A percentile compares a stretch with the other conserved stretches of the same genome.
Conservation (phyloP, 2,888 invertebrate genomes). For the Xanthorhoe designata region DNA sequence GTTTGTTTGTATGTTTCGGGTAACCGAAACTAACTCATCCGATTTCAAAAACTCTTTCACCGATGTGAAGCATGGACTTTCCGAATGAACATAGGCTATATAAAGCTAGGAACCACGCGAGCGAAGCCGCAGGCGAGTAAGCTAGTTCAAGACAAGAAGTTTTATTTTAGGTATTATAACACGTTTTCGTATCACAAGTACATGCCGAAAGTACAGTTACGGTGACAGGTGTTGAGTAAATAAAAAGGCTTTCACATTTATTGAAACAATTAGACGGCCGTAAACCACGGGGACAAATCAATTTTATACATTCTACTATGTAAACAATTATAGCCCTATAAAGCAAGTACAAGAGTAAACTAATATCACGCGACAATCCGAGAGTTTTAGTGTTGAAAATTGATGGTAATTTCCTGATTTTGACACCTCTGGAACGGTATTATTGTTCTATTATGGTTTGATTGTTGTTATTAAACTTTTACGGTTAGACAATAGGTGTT, state of each 20-base stretch:
- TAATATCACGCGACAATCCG: background rate
- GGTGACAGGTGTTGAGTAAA: slow-evolving; percentile 40
- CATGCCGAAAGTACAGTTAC: slow-evolving; percentile 28
- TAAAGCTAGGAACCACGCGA: too few species aligned
- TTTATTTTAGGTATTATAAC: slow-evolving; percentile 7
- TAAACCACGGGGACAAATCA: slow-evolving; percentile 56
- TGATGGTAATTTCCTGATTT: background rate
- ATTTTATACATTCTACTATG: slow-evolving; percentile 45
- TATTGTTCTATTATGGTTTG: slow-evolving; percentile 8
- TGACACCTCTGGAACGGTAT: slow-evolving; percentile 5
- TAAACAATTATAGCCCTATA: slow-evolving; percentile 36
- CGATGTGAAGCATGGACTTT: too few species aligned
- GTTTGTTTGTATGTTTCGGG: too few species aligned
- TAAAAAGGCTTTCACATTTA: slow-evolving; percentile 46
- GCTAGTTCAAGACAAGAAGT: too few species aligned
- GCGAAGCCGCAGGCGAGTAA: too few species aligned
- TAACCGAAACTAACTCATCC: too few species aligned
- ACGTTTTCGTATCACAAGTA: slow-evolving; percentile 11
- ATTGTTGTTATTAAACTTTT: slow-evolving; percentile 24
- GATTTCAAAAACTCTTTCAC: too few species aligned
- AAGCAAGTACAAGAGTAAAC: slow-evolving; percentile 40
- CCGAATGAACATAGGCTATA: too few species aligned
- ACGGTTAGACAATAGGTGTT: slow-evolving; percentile 29
- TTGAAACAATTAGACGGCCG: slow-evolving; percentile 46
- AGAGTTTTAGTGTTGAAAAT: background rate